Conservation (phyloP, 2,888 invertebrate genomes). For the Phytoseiulus persimilis region DNA sequence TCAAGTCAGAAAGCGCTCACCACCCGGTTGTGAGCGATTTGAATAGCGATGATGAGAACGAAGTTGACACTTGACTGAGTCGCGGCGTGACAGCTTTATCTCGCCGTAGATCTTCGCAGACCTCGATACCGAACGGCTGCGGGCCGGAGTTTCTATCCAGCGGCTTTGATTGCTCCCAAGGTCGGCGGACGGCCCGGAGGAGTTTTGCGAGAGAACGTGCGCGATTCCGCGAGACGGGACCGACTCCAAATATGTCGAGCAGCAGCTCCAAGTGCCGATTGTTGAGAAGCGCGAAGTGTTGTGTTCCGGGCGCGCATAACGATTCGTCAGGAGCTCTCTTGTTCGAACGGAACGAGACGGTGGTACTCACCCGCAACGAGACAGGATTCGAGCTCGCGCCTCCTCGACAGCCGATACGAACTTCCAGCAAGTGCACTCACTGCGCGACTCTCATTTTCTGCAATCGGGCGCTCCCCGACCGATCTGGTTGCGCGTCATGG, state of each 20-base stretch:
- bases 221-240: too few relatives aligned
- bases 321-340: too few relatives aligned
- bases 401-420: neutral
- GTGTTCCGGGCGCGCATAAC: too few relatives aligned
- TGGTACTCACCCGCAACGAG: neutral
- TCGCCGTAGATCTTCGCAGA: neutral
- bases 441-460: neutral
- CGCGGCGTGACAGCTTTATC: neutral
- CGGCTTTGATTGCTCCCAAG: too few relatives aligned
- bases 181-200: too few relatives aligned
- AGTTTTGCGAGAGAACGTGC: too few relatives aligned
- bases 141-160: too few relatives aligned
- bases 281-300: too few relatives aligned
- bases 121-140: neutral
- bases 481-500: neutral
- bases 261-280: too few relatives aligned
- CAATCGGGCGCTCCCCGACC: neutral
- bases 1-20: neutral
- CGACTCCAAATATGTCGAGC: too few relatives aligned
- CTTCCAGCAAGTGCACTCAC: neutral
- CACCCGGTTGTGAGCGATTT: neutral
- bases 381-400: neutral
- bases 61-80: conserved; percentile 5
- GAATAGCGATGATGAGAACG: neutral
- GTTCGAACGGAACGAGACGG: too few relatives aligned